phyloP scores from a whole-genome alignment of 2,888 invertebrate species.

The Marasmarcha lunaedactyla region DNA sequence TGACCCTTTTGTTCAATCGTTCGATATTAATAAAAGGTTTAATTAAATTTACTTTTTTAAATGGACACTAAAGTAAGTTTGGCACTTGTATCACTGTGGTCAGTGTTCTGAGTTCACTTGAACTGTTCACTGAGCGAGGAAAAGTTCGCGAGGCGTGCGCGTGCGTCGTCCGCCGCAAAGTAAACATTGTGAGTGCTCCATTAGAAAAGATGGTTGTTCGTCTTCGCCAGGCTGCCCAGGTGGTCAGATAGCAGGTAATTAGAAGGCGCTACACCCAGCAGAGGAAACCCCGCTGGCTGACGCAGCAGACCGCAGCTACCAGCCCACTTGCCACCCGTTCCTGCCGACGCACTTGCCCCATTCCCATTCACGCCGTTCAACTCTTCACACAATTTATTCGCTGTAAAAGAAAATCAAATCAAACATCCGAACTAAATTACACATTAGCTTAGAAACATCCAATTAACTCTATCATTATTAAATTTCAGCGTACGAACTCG shows the following conservation, averaged over 20 bases:
- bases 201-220: conserved; percentile 76
- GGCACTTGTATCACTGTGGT: conserved; percentile 39
- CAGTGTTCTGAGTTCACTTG: conserved; percentile 14
- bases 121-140: not conserved
- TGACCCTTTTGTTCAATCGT: too few species aligned
- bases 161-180: not conserved
- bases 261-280: conserved; percentile 70
- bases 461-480: conserved; percentile 1
- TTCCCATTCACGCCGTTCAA: conserved; percentile 41
- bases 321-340: conserved; percentile 65
- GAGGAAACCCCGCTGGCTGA: conserved; percentile 71
- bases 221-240: conserved; percentile 69
- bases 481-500: conserved; percentile 21
- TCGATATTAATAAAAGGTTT: not conserved
- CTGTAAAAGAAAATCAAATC: conserved; percentile 30
- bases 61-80: conserved; percentile 47
- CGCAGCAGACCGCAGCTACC: conserved; percentile 75
- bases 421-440: conserved; percentile 2
- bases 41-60: conserved; percentile 19
- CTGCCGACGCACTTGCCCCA: conserved; percentile 40
- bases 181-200: conserved; percentile 23
- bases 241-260: conserved; percentile 74
- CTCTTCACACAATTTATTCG: conserved; percentile 57
- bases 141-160: conserved; percentile 5
- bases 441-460: not conserved